Conservation (phyloP, 1,140 invertebrate species). For the Frieseomelitta varia region DNA sequence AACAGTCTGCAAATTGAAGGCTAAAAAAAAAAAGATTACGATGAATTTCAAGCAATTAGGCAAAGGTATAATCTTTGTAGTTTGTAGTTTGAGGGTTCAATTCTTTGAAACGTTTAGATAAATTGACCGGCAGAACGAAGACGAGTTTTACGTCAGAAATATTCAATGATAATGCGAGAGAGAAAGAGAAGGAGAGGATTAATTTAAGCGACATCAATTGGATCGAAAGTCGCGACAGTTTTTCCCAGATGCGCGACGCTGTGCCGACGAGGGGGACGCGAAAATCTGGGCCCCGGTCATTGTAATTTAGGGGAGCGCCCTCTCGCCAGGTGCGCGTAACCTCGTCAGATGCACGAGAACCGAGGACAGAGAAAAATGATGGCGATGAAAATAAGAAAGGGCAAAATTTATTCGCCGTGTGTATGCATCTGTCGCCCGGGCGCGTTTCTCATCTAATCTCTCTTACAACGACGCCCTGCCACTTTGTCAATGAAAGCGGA, state of each 20-base stretch:
- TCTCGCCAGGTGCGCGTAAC: constrained; percentile 58
- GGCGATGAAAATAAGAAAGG: constrained; percentile 11
- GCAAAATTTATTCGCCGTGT: constrained; percentile 11
- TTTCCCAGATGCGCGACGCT: constrained; percentile 2
- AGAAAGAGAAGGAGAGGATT: too few species aligned
- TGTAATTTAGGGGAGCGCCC: constrained; percentile 27
- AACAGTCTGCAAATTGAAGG: too few species aligned
- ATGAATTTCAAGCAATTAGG: too few species aligned
- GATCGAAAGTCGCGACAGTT: neutral
- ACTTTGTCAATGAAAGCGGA: neutral
- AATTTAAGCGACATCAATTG: too few species aligned
- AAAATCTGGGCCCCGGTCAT: constrained; percentile 13
- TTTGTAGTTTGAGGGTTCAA: neutral
- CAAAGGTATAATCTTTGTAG: too few species aligned
- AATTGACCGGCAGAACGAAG: too few species aligned
- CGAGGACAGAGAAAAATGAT: constrained; percentile 28
- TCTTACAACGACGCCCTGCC: neutral
- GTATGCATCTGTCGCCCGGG: constrained; percentile 18
- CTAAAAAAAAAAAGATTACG: too few species aligned
- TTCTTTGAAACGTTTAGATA: too few species aligned
- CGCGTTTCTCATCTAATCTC: neutral
- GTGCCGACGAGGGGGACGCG: neutral
- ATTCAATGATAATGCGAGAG: neutral
- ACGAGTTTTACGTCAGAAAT: too few species aligned
- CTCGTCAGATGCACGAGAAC: neutral